Evolutionary conservation across 1,140 invertebrate genomes (phyloP), one percentile per base, ranked within the genome.

Genomic region (Eupristina koningsbergeri): DNA sequence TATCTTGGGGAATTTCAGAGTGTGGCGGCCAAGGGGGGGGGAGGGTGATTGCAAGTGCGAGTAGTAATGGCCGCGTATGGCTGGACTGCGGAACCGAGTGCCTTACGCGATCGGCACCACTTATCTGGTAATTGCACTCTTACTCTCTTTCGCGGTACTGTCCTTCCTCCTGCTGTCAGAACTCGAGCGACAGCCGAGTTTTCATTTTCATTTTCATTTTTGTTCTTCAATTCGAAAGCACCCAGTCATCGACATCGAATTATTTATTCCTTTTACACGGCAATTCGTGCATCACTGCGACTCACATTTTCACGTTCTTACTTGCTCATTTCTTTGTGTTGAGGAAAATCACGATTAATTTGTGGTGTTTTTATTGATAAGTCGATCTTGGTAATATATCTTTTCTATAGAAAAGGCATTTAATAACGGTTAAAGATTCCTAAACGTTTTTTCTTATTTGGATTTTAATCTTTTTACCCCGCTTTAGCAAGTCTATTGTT

Each of bases 31-130:
- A 19, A 78, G 22, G 17, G 39, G 29, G n/a, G 0, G 29, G 45
- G 7, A 0, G 13, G 19, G n/a, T 19, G 8, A 0, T 0, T 1
- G 29, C 34, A 26, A 39, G 22, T 19, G 69, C 41, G 58, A 80
- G 83, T 80, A 74, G 76, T 64, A 84, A 80, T 58, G 47, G 71
- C 63, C 78, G 78, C 73, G 67, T 69, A 58, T 6, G 76, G 45
- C 50, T 64, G 64, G 81, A 84, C 77, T 81, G 85, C 85, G 85
- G 85, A 85, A 85, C 78, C 61, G 58, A 17, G 22, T 8, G 61
- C n/a, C 6, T 47, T 39, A 11, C 41, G 41, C 41, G 41, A 45
- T 26, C 22, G 47, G 58, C 36, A 58, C n/a, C 73, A 74, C 67
- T 71, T 71, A 19, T 8, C 7, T 17, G 69, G 22, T n/a, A 22